Percentiles rank a stretch among this genome's conserved stretches.
phyloP scores from a whole-genome alignment of 2,888 invertebrate genomes.

The Gisinianus flammeolus region DNA sequence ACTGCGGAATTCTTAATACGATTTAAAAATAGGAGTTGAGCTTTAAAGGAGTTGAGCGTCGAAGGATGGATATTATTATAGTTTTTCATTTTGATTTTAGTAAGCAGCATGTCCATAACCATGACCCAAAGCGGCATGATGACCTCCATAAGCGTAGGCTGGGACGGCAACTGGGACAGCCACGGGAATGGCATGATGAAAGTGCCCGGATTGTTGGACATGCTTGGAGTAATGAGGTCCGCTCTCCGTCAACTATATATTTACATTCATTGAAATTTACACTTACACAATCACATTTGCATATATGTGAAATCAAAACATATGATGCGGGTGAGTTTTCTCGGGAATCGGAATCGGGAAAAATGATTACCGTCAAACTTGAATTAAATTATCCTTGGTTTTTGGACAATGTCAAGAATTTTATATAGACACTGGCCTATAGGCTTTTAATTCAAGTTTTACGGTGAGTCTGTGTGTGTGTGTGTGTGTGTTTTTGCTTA shows the following conservation, averaged over 20 bases:
- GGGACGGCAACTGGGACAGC: slow-evolving; percentile 1
- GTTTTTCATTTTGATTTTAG: too few species aligned
- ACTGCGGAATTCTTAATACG: too few species aligned
- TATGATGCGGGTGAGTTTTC: neutral
- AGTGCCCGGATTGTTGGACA: slow-evolving; percentile 24
- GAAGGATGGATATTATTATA: too few species aligned
- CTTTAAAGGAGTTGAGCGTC: too few species aligned
- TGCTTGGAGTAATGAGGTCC: slow-evolving; percentile 20
- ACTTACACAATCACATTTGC: too few species aligned
- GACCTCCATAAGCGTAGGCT: too few species aligned
- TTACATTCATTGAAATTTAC: too few species aligned
- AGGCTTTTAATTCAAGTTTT: neutral
- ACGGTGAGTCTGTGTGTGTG: neutral
- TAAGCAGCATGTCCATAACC: slow-evolving; percentile 7
- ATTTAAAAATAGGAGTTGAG: too few species aligned
- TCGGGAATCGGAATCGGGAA: too few species aligned
- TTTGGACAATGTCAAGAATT: too few species aligned
- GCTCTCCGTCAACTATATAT: slow-evolving; percentile 13
- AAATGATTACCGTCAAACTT: too few species aligned
- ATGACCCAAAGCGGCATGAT: slow-evolving; percentile 3
- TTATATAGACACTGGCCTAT: neutral
- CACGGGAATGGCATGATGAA: neutral
- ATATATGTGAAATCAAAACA: neutral
- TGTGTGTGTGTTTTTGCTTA: neutral
- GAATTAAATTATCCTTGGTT: too few species aligned